phyloP scores from a whole-genome alignment of 2,113 vertebrate genomes.

The Diadophis punctatus region DNA sequence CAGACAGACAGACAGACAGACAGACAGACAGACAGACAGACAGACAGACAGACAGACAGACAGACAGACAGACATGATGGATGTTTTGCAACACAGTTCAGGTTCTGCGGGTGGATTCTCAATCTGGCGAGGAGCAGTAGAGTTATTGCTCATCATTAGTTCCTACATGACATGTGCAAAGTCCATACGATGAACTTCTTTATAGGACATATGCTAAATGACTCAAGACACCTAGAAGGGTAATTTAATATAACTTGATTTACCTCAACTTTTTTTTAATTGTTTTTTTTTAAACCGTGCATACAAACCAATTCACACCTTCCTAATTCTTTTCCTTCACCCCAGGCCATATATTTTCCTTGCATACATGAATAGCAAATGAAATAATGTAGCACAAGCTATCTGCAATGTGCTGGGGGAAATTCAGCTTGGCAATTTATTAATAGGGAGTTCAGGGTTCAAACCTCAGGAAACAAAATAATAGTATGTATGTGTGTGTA shows the following conservation, averaged over 20 bases:
- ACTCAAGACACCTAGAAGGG: slow-evolving; percentile 41
- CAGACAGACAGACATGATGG: neutral
- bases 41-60: too few species aligned
- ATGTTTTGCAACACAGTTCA: slow-evolving; percentile 27
- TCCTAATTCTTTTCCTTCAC: slow-evolving; percentile 33
- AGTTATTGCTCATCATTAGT: slow-evolving; percentile 59
- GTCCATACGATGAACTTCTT: slow-evolving; percentile 38
- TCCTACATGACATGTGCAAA: slow-evolving; percentile 45
- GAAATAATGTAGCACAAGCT: slow-evolving; percentile 2
- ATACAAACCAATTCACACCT: slow-evolving; percentile 41
- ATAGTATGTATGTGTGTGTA: neutral
- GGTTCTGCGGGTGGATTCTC: slow-evolving; percentile 18
- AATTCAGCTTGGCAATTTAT: neutral
- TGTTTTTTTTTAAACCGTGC: slow-evolving; percentile 50
- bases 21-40: too few species aligned
- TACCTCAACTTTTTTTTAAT: slow-evolving; percentile 37
- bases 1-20: too few species aligned
- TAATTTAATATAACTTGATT: slow-evolving; percentile 63
- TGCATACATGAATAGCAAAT: slow-evolving; percentile 39
- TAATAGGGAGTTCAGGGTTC: neutral
- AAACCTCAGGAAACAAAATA: neutral
- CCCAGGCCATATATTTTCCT: slow-evolving; percentile 23
- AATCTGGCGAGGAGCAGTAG: slow-evolving; percentile 25
- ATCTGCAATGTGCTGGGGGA: neutral
- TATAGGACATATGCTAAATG: slow-evolving; percentile 50